Evolutionary conservation across 1,140 invertebrate genomes (phyloP), one percentile per base, ranked within the genome.

Genomic region (Ceratina australensis): DNA sequence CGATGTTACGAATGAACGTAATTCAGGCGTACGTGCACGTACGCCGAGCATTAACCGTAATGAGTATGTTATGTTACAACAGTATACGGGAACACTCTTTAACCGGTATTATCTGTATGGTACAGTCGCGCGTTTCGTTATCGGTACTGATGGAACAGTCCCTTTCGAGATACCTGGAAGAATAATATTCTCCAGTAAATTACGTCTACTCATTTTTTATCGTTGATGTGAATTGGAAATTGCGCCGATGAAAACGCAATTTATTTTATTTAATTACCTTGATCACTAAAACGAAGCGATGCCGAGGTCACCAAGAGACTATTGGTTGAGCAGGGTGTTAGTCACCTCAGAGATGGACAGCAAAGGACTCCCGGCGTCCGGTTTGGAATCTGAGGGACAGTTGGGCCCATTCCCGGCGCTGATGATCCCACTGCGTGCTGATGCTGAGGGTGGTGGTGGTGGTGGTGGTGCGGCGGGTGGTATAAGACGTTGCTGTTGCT

Each of bases 261-360:
- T 18, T 16, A 26, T 28, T 52, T 52, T 20, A 56, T 24, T 47
- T 26, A 26, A 2, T 80, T 65, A 89, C 88, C 88, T 84, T 81
- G 76, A 78, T 85, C 78, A 76, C 42, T 66, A 79, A 86, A 71
- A 67, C 79, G 63, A 28, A 79, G 78, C 61, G 85, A 75, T 61
- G 81, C 80, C 52, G 83, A 79, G 60, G 78, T 83, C 64, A 87
- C 78, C 81, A 78, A 76, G 56, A 78, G 79, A 83, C 87, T 93
- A 95, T 90, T 95, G 95, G 90, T 95, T 95, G 91, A 96, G 94
- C 83, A 96, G 90, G 83, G 95, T 95, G 93, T 96, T 96, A 88
- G 95, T 96, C 93, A 96, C 95, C 94, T 96, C 95, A 93, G 95
- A 95, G 94, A 96, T 95, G 93, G 95, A 96, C 93, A 96, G 87